These are phyloP conservation scores for Meloidogyne hapla DNA, from an alignment of 1,140 invertebrate genomes.

Conservation along the genomic window DNA sequence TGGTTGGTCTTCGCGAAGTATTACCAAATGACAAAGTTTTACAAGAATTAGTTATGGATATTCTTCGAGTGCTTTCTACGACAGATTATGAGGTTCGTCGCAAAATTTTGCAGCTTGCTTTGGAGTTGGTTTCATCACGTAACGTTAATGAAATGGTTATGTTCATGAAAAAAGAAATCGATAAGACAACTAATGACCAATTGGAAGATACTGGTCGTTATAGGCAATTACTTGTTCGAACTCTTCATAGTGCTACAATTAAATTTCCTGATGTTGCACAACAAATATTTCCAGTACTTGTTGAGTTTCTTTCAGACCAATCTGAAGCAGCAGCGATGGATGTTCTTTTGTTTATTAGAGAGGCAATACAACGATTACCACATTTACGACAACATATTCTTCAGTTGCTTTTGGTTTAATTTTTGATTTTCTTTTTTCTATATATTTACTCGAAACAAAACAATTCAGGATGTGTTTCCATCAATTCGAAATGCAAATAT, in stretches of 20 bases:
- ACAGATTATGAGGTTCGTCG: conserved; percentile 86
- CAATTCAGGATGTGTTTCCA: conserved; percentile 77
- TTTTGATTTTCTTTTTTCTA: neutral
- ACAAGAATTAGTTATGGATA: conserved; percentile 95
- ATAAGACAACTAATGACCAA: conserved; percentile 80
- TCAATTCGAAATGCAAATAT: conserved; percentile 74
- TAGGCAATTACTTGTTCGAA: conserved; percentile 87
- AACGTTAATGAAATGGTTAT: conserved; percentile 81
- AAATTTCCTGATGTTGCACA: conserved; percentile 95
- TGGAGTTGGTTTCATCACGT: conserved; percentile 87
- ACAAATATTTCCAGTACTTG: conserved; percentile 87
- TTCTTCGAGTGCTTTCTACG: conserved; percentile 84
- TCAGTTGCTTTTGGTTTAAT: conserved; percentile 65
- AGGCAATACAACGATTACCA: conserved; percentile 89
- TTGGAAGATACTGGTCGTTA: conserved; percentile 91
- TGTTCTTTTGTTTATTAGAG: conserved; percentile 88
- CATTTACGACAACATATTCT: conserved; percentile 78
- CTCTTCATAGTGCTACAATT: conserved; percentile 88
- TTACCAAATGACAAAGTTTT: conserved; percentile 84
- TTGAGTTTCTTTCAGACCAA: conserved; percentile 91
- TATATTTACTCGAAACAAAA: neutral
- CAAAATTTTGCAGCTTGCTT: conserved; percentile 79
- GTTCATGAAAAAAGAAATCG: conserved; percentile 72
- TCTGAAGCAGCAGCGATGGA: conserved; percentile 89
- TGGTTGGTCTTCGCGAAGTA: conserved; percentile 81